Evolutionary conservation across 2,113 vertebrate genomes (phyloP).

Genomic region (Chionis minor): DNA sequence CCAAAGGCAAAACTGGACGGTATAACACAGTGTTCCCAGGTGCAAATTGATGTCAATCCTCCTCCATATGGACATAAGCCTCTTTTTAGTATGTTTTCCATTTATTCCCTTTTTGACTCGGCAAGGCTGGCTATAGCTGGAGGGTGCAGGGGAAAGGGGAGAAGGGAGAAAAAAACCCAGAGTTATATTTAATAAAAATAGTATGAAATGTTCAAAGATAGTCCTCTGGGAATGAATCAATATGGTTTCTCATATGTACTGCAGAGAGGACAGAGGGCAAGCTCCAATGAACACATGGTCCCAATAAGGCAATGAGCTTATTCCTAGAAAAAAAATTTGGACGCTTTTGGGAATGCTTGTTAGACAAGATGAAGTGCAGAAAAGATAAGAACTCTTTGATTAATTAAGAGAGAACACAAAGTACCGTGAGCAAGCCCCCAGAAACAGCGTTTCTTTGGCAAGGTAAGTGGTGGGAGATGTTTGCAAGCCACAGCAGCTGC

Average conservation of each 20-base stretch:
- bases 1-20: background rate
- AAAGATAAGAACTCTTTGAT: background rate
- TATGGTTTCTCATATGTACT: background rate
- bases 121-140: background rate
- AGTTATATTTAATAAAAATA: conserved; percentile 7
- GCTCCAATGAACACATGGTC: background rate
- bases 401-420: conserved; percentile 26
- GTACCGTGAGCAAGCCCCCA: background rate
- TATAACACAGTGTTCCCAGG: background rate
- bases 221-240: background rate
- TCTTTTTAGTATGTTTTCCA: background rate
- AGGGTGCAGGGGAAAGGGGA: background rate
- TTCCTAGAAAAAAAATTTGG: conserved; percentile 34
- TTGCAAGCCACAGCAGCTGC: background rate
- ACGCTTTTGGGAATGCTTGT: background rate
- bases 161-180: background rate
- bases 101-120: background rate
- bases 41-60: background rate
- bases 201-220: background rate
- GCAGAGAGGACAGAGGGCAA: background rate
- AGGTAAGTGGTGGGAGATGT: background rate
- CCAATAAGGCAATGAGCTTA: background rate
- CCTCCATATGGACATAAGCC: background rate
- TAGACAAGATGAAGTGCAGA: background rate
- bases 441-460: background rate